These are phyloP conservation scores for Cyaniris semiargus DNA, from an alignment of 2,888 invertebrate genomes.

Conservation along the genomic window DNA sequence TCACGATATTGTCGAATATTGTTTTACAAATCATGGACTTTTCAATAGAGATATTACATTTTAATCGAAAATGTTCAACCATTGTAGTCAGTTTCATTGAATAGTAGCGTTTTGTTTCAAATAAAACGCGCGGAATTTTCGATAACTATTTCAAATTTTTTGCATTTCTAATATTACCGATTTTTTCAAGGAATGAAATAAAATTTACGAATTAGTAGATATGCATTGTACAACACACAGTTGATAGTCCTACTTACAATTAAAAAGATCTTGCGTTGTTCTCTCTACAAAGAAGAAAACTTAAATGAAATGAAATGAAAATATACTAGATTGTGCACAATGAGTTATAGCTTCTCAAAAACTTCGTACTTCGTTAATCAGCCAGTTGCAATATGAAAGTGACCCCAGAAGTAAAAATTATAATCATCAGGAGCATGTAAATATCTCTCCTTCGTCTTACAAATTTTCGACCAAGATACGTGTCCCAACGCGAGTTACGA, in stretches of 20 bases:
- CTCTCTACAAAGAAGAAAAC: too few species aligned
- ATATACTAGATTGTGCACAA: too few species aligned
- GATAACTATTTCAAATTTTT: not conserved
- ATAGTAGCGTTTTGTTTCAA: not conserved
- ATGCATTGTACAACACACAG: too few species aligned
- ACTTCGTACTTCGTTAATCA: too few species aligned
- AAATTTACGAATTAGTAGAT: too few species aligned
- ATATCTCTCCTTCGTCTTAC: too few species aligned
- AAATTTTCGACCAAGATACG: too few species aligned
- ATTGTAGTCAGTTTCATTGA: slow-evolving; percentile 6
- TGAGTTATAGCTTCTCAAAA: too few species aligned
- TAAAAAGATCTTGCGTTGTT: not conserved
- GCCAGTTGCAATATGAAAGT: not conserved
- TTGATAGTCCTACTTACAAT: not conserved
- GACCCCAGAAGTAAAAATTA: not conserved
- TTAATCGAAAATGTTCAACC: slow-evolving; percentile 12
- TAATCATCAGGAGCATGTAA: too few species aligned
- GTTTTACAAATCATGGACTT: slow-evolving; percentile 35
- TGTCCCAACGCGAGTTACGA: too few species aligned
- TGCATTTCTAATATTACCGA: not conserved
- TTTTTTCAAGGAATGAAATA: not conserved
- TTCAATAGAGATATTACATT: slow-evolving; percentile 34
- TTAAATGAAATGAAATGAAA: too few species aligned
- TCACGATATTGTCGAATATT: slow-evolving; percentile 38
- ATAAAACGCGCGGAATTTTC: not conserved